These are phyloP conservation scores for silkworm (Bombyx mori) DNA, from an alignment of 1,140 invertebrate species.

Conservation along the genomic window DNA sequence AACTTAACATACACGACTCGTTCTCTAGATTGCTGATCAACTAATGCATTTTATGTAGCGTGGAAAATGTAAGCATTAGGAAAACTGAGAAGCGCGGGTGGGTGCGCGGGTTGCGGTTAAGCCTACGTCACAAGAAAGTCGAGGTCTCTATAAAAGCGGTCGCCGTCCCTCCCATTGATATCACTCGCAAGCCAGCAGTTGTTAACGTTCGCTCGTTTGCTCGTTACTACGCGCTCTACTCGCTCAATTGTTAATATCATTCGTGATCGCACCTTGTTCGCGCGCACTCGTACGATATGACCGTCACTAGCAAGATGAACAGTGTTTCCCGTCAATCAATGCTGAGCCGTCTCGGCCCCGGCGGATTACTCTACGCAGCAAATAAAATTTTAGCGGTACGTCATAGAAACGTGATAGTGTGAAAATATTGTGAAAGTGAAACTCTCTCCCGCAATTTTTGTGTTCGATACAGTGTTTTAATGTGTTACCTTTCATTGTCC, in stretches of 20 bases:
- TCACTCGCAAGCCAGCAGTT: slow-evolving; percentile 52
- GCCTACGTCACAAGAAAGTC: slow-evolving; percentile 54
- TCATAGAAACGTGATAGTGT: slow-evolving; percentile 39
- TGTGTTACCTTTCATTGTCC: slow-evolving; percentile 52
- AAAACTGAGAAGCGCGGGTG: slow-evolving; percentile 24
- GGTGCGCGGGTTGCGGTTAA: slow-evolving; percentile 25
- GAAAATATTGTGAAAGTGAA: slow-evolving; percentile 35
- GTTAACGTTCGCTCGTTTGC: slow-evolving; percentile 31
- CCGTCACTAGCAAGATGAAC: slow-evolving; percentile 68
- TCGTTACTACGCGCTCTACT: slow-evolving; percentile 35
- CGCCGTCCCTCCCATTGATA: slow-evolving; percentile 45
- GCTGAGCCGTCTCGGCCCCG: slow-evolving; percentile 56
- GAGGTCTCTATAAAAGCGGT: slow-evolving; percentile 62
- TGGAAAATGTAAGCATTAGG: slow-evolving; percentile 9
- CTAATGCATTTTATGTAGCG: slow-evolving; percentile 24
- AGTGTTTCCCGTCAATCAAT: slow-evolving; percentile 62
- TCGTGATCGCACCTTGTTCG: slow-evolving; percentile 34
- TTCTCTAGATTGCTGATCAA: slow-evolving; percentile 12
- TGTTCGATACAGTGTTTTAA: slow-evolving; percentile 43
- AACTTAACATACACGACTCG: not conserved
- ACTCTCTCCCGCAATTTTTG: slow-evolving; percentile 20
- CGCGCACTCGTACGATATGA: slow-evolving; percentile 52
- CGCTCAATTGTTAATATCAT: slow-evolving; percentile 31
- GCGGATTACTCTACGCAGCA: slow-evolving; percentile 56
- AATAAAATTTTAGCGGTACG: slow-evolving; percentile 68